Evolutionary conservation across 1,140 invertebrate genomes (phyloP).

Genomic region (Carposina sasakii): DNA sequence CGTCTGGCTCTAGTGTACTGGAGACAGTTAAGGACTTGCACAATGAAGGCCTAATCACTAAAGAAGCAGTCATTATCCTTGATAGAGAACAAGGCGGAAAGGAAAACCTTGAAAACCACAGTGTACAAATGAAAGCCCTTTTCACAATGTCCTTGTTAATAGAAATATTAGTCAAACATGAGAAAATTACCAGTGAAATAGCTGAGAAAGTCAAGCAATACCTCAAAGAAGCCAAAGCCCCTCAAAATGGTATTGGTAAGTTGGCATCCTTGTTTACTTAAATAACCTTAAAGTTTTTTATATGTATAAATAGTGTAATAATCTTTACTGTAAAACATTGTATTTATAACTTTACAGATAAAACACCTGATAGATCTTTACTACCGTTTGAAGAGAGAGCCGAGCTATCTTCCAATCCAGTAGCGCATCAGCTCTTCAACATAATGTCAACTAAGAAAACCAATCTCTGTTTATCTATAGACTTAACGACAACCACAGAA

Average conservation of each 20-base stretch:
- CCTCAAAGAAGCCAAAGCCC: slow-evolving; percentile 71
- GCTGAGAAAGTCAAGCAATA: slow-evolving; percentile 78
- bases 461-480: no score
- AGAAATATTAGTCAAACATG: slow-evolving; percentile 76
- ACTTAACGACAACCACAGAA: no score
- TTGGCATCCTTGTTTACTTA: no score
- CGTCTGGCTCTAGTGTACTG: slow-evolving; percentile 93
- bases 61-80: slow-evolving; percentile 89
- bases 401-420: no score
- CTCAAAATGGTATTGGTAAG: slow-evolving; percentile 40
- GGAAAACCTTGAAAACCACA: slow-evolving; percentile 79
- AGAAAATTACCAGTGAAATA: slow-evolving; percentile 75
- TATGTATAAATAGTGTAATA: no score
- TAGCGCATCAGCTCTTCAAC: no score
- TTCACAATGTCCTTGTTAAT: slow-evolving; percentile 81
- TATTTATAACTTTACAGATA: no score
- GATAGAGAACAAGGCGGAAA: slow-evolving; percentile 93
- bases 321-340: no score
- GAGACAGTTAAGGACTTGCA: slow-evolving; percentile 89
- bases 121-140: slow-evolving; percentile 81
- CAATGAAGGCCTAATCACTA: slow-evolving; percentile 82
- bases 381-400: no score
- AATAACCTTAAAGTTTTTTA: no score
- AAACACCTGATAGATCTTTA: no score
- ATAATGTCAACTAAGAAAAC: no score